Percentiles rank a stretch among this genome's conserved stretches.
These are phyloP conservation scores for Monopis laevigella DNA, from an alignment of 2,888 invertebrate species.

Conservation along the genomic window DNA sequence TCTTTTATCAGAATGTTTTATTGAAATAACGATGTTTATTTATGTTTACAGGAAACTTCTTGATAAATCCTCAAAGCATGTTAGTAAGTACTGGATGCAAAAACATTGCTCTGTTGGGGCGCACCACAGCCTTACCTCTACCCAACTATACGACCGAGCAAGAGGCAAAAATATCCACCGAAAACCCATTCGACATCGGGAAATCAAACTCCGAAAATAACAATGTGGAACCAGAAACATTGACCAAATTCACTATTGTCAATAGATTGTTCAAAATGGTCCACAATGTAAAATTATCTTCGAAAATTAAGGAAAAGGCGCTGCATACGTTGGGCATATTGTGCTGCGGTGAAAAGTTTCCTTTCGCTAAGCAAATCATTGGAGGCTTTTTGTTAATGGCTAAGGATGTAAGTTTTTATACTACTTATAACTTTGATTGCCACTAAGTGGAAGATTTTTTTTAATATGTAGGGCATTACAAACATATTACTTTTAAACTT, in stretches of 20 bases:
- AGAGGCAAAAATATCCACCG: conserved; percentile 36
- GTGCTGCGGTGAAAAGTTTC: conserved; percentile 84
- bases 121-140: conserved; percentile 74
- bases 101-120: conserved; percentile 77
- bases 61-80: conserved; percentile 70
- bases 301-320: conserved; percentile 81
- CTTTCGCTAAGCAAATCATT: conserved; percentile 76
- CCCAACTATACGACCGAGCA: conserved; percentile 48
- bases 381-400: conserved; percentile 80
- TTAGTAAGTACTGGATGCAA: conserved; percentile 75
- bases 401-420: conserved; percentile 73
- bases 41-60: conserved; percentile 67
- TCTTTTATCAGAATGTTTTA: too few relatives aligned
- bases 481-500: too few relatives aligned
- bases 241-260: conserved; percentile 75
- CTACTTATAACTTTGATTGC: too few relatives aligned
- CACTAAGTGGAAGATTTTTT: too few relatives aligned
- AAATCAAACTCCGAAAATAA: conserved; percentile 25
- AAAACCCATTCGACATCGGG: conserved; percentile 44
- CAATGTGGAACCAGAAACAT: conserved; percentile 27
- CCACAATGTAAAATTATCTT: conserved; percentile 74
- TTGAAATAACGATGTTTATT: not conserved
- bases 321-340: conserved; percentile 80
- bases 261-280: conserved; percentile 76
- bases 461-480: too few relatives aligned